phyloP scores from a whole-genome alignment of 1,140 invertebrate genomes.

The Hypsibius dujardini region DNA sequence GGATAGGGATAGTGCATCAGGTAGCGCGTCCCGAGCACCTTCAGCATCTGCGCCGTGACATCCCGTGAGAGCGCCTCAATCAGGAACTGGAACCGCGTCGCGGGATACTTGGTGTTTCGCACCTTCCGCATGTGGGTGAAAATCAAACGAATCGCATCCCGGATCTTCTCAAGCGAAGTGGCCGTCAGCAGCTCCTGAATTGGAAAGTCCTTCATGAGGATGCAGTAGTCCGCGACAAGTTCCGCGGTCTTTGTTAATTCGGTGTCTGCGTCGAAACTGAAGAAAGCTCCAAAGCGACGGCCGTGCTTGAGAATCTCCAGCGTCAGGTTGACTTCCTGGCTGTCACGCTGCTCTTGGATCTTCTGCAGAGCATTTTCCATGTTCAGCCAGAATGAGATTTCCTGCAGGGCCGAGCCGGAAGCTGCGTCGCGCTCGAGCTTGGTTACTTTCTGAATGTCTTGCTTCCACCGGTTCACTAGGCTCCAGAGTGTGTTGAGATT shows the following conservation, averaged over 20 bases:
- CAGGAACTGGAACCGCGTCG: slow-evolving; percentile 70
- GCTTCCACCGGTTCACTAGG: slow-evolving; percentile 95
- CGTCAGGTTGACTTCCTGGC: slow-evolving; percentile 74
- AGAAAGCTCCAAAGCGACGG: slow-evolving; percentile 93
- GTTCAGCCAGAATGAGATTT: slow-evolving; percentile 99
- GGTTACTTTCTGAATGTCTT: slow-evolving; percentile 73
- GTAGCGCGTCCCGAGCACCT: slow-evolving; percentile 39
- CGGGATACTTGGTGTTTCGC: slow-evolving; percentile 90
- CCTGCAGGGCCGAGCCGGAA: slow-evolving; percentile 82
- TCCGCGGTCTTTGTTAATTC: slow-evolving; percentile 93
- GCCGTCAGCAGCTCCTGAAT: slow-evolving; percentile 91
- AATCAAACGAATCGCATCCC: slow-evolving; percentile 69
- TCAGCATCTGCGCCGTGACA: slow-evolving; percentile 73
- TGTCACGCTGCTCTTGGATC: slow-evolving; percentile 92
- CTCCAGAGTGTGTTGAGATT: slow-evolving; percentile 78
- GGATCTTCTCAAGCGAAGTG: slow-evolving; percentile 80
- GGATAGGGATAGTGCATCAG: slow-evolving; percentile 37
- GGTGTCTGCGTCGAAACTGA: slow-evolving; percentile 95
- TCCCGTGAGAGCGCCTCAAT: slow-evolving; percentile 95
- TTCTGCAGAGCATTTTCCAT: slow-evolving; percentile 82
- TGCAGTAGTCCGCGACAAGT: slow-evolving; percentile 93
- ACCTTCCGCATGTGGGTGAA: slow-evolving; percentile 90
- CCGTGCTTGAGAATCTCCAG: slow-evolving; percentile 92
- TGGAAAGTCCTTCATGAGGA: slow-evolving; percentile 97
- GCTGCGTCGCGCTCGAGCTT: slow-evolving; percentile 93